These are phyloP conservation scores for Gallirallus australis DNA, from an alignment of 2,797 vertebrate species.

Conservation along the genomic window DNA sequence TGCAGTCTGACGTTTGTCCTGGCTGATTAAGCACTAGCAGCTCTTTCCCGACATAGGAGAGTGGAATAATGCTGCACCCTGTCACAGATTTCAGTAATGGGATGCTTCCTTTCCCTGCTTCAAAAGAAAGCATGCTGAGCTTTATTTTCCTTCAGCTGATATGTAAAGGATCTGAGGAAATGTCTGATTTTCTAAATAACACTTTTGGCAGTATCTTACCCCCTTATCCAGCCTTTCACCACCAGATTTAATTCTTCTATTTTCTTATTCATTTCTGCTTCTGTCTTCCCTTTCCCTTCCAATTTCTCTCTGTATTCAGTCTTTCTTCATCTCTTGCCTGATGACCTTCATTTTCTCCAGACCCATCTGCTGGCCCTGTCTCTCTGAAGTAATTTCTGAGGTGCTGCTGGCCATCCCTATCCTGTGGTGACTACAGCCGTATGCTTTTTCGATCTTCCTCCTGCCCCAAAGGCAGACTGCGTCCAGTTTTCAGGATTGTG, in stretches of 20 bases:
- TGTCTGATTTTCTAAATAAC: neutral
- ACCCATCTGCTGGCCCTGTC: neutral
- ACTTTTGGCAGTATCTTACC: neutral
- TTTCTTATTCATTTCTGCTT: neutral
- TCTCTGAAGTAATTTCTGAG: neutral
- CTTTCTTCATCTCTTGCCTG: neutral
- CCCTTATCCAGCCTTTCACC: fast-evolving
- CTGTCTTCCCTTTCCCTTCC: neutral
- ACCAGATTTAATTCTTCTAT: neutral
- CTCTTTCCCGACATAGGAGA: neutral
- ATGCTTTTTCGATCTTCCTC: neutral
- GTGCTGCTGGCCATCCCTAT: neutral
- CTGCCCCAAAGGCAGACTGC: neutral
- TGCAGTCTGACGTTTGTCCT: neutral
- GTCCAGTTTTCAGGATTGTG: neutral
- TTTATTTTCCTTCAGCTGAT: neutral
- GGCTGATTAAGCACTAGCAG: neutral
- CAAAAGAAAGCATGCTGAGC: neutral
- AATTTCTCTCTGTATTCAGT: neutral
- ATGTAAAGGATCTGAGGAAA: neutral
- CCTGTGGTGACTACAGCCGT: neutral
- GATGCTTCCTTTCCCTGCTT: neutral
- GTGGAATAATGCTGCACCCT: neutral
- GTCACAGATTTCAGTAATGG: neutral
- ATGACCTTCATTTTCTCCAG: neutral